A percentile compares a stretch with the other conserved stretches of the same genome.
Evolutionary conservation across 2,888 invertebrate genomes (phyloP).

Genomic region (Agrenia bidenticulata): DNA sequence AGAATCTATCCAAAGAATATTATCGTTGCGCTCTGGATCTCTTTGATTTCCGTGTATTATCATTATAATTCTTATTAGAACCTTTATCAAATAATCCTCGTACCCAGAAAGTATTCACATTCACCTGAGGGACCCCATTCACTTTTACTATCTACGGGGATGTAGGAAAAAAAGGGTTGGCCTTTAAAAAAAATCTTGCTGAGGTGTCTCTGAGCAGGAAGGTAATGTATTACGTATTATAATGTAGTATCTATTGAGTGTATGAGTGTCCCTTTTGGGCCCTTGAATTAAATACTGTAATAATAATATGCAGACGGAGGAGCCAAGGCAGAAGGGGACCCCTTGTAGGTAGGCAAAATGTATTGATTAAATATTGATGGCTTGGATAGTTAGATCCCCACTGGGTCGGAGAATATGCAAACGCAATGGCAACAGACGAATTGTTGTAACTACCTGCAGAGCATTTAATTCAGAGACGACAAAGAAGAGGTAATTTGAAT

Average conservation of each 20-base stretch:
- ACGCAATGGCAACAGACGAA: background rate
- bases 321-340: too few species aligned
- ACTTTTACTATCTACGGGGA: background rate
- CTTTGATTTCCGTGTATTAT: slow-evolving; percentile 8
- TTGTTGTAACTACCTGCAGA: slow-evolving; percentile 4
- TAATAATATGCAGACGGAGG: too few species aligned
- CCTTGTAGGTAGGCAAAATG: too few species aligned
- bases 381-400: background rate
- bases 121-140: slow-evolving; percentile 6
- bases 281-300: too few species aligned
- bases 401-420: background rate
- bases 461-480: slow-evolving; percentile 1
- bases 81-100: background rate
- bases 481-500: background rate
- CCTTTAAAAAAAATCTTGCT: too few species aligned
- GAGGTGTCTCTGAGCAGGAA: too few species aligned
- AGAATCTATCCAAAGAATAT: too few species aligned
- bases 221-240: too few species aligned
- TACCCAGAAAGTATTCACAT: background rate
- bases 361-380: too few species aligned
- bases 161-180: too few species aligned
- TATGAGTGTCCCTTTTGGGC: too few species aligned
- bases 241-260: too few species aligned
- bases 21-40: slow-evolving; percentile 13
- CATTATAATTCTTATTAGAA: slow-evolving; percentile 10